These are phyloP conservation scores for Mesembrinibis cayennensis DNA, from an alignment of 2,113 vertebrate genomes.

Conservation along the genomic window DNA sequence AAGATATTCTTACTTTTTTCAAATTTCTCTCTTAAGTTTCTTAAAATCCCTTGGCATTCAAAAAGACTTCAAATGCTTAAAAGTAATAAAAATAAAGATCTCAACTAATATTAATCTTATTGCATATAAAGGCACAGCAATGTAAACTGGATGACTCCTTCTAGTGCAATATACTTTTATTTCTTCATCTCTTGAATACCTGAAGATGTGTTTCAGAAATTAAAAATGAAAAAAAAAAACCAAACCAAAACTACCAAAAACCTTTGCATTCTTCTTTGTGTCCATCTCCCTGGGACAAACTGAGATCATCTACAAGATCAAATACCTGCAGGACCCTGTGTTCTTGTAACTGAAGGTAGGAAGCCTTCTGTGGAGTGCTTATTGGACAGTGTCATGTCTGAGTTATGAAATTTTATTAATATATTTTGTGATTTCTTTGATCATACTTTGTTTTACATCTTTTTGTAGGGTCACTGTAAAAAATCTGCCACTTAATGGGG, in stretches of 20 bases:
- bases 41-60: background rate
- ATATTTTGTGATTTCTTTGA: background rate
- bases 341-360: background rate
- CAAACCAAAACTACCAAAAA: background rate
- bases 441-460: background rate
- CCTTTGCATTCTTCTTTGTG: background rate
- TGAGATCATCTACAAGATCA: background rate
- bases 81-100: background rate
- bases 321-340: background rate
- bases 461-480: background rate
- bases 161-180: background rate
- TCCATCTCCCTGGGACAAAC: background rate
- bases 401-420: background rate
- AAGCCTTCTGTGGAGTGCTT: background rate
- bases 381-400: background rate
- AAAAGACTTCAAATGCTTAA: background rate
- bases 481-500: background rate
- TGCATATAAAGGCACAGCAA: background rate
- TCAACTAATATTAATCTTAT: background rate
- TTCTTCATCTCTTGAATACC: background rate
- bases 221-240: background rate
- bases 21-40: background rate
- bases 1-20: background rate
- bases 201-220: background rate
- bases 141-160: background rate